Base-by-base conservation (phyloP, 2,888 invertebrate genomes). In the Eupithecia subfuscata region DNA sequence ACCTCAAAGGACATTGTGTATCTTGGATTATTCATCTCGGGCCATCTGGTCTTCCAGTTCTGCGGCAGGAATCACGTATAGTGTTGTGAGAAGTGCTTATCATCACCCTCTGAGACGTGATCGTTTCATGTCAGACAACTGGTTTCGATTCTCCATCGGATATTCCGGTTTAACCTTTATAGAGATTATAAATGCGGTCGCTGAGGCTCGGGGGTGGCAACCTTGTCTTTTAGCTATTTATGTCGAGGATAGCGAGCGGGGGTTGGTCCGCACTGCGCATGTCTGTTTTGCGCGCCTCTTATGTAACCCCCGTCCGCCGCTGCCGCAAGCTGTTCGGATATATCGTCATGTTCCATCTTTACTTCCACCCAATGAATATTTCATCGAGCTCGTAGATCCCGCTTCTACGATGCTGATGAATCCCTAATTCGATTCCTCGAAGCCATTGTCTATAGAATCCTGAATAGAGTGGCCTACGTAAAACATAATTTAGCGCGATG, bases 211-310 rank as follows among this genome's bases (percentile, higher is more conserved):
- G 89, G 92, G 94, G 93, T 92, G 93, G 94, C 91, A 94, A 94
- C 94, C 94, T 94, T 95, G 94, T 92, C 89, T 93, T 91, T 93
- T 90, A 94, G 92, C 92, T 95, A 95, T 95, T 94, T 95, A 94
- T 94, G 93, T 91, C 88, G 93, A 90, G 92, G 93, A 92, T 91
- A 87, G 89, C 81, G 84, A 88, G 88, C 84, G 89, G 90, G 85
- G 48, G 92, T 89, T 84, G 86, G 85, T 78, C 84, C 86, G 87
- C 89, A 88, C 81, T 88, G 93, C 94, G 95, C 94, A 92, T 88
- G 93, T 90, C 85, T 88, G 85, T 81, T 86, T 84, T 87, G 86
- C 87, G 86, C 88, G 87, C 86, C 87, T 87, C 90, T 94, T 94
- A 95, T 91, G 91, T 94, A 95, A 95, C 90, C 83, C 84, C 80